phyloP scores from a whole-genome alignment of 2,797 vertebrate genomes.

The Numenius phaeopus region DNA sequence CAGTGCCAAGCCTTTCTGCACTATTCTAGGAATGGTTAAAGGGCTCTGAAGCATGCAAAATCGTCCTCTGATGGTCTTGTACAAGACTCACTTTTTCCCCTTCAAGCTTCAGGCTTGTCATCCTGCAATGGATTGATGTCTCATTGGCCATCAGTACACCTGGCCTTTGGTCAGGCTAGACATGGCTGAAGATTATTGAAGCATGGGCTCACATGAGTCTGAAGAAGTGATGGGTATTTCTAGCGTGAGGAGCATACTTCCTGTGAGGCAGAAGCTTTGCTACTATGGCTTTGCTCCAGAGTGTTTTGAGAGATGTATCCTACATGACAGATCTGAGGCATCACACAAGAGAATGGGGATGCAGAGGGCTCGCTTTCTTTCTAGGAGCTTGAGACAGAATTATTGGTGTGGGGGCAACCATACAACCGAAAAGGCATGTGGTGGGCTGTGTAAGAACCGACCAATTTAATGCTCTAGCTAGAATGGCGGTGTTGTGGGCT shows the following conservation, averaged over 20 bases:
- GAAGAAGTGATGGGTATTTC: not conserved
- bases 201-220: not conserved
- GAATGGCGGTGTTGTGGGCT: rapidly evolving
- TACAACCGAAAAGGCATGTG: not conserved
- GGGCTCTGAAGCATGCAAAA: not conserved
- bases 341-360: not conserved
- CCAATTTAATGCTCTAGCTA: not conserved
- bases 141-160: not conserved
- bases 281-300: not conserved
- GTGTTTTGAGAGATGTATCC: not conserved
- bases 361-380: not conserved
- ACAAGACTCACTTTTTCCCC: not conserved
- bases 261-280: not conserved
- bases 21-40: not conserved
- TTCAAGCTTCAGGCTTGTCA: not conserved
- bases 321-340: not conserved
- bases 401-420: not conserved
- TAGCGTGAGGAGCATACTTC: not conserved
- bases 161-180: not conserved
- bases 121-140: not conserved
- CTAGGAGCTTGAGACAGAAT: not conserved
- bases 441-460: not conserved
- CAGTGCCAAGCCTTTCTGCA: not conserved
- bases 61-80: not conserved
- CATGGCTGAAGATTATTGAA: not conserved